Base-by-base conservation (phyloP, 2,888 invertebrate genomes). In the Bruchidius siliquastri region DNA sequence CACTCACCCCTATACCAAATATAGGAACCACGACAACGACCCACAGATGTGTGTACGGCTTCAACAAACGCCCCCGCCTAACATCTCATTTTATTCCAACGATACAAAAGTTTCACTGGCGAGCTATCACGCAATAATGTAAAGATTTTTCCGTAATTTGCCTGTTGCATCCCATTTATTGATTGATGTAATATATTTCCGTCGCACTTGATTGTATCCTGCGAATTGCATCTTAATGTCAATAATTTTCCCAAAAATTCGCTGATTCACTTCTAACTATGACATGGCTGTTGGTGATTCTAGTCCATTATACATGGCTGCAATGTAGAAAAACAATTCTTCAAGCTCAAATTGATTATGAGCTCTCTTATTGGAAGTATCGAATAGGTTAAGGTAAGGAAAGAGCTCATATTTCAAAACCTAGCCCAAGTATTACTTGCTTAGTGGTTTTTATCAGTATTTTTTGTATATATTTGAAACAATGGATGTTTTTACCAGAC, bases 201-300 rank as follows among this genome's bases (percentile, higher is more conserved):
- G 26, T 26, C 26, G 2, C 26, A 26, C 26, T 26, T 8, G 8
- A 2, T 2, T 26, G 26, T 8, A 26, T 8, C 26, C 26, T 4
- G 8, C 2, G 26, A 26, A 26, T 26, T 26, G 26, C 8, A 26
- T 8, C 26, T 26, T 26, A 26, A 26, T 26, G 8, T 26, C 26
- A 2, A 26, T 26, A 49, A 8, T 1, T 13, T 49, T 49, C 3
- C 18, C 49, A 1, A 13, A 18, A 1, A 49, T 8, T 8, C 13
- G 18, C 49, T 49, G 49, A 13, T 49, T 49, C 49, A 49, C 49
- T 49, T 18, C 69, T 22, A 66, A 73, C 22, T 72, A 72, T 74
- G 78, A 80, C 77, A 80, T 83, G 85, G 85, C 85, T 86, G 84
- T 85, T 82, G 80, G 83, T 82, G 83, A 84, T 83, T 86, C 85